Conservation (phyloP, 2,888 invertebrate species). For the Galerucella nymphaeae region DNA sequence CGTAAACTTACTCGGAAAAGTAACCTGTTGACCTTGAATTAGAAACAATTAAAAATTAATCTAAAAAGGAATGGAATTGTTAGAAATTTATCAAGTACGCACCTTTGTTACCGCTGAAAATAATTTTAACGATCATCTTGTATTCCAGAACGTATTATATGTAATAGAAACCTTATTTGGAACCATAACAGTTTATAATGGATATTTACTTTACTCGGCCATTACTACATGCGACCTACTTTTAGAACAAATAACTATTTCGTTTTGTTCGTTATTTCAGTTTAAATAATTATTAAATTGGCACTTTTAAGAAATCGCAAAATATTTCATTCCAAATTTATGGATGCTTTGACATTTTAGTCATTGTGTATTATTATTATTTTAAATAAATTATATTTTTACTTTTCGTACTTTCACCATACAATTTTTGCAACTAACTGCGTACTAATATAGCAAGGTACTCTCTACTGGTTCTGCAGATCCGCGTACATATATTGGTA, state of each 20-base stretch:
- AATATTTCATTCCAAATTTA: no score
- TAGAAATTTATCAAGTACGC: slow-evolving; percentile 10
- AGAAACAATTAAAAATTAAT: slow-evolving; percentile 13
- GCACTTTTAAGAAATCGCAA: no score
- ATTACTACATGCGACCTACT: slow-evolving; percentile 24
- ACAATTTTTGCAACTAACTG: neutral
- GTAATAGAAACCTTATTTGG: slow-evolving; percentile 26
- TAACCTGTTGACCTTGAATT: no score
- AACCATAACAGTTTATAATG: slow-evolving; percentile 21
- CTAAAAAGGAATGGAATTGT: neutral
- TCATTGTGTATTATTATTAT: no score
- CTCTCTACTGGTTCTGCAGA: neutral
- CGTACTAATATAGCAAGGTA: no score
- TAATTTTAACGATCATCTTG: slow-evolving; percentile 13
- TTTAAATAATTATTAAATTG: no score
- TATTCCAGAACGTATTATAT: slow-evolving; percentile 16
- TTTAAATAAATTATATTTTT: no score
- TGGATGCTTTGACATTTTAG: no score
- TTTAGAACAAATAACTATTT: slow-evolving; percentile 4
- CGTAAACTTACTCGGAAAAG: no score
- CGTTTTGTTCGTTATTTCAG: neutral
- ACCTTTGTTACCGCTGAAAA: slow-evolving; percentile 1
- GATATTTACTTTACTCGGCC: slow-evolving; percentile 7
- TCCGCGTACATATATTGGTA: slow-evolving; percentile 1
- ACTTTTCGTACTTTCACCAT: neutral